These are phyloP conservation scores for Acanthosepion pharaonis DNA, from an alignment of 2,888 invertebrate species.

Conservation along the genomic window DNA sequence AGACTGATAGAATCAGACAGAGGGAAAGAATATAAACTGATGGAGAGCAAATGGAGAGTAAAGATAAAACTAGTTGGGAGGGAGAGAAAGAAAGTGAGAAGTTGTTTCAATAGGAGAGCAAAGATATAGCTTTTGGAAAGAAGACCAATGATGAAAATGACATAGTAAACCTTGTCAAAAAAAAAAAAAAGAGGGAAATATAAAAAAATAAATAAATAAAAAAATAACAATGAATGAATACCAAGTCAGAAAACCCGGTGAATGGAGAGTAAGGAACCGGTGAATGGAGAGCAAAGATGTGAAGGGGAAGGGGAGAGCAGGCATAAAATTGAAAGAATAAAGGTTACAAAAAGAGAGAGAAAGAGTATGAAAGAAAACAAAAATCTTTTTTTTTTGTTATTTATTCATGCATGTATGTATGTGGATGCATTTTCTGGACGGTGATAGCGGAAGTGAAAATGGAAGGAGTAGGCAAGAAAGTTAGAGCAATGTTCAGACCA, in stretches of 20 bases:
- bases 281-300: background rate
- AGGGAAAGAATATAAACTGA: background rate
- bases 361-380: background rate
- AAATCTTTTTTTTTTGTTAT: background rate
- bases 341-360: background rate
- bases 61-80: background rate
- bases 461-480: background rate
- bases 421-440: background rate
- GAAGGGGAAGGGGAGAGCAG: background rate
- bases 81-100: background rate
- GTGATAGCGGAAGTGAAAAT: background rate
- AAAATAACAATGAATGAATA: background rate
- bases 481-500: background rate
- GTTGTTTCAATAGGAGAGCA: background rate
- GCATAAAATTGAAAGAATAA: background rate
- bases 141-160: background rate
- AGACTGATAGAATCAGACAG: constrained; percentile 33
- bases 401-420: background rate
- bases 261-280: constrained; percentile 20
- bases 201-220: background rate
- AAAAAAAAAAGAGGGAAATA: background rate
- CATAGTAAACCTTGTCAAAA: background rate
- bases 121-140: background rate
- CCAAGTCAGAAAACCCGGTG: background rate
- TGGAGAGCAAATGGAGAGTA: background rate